A percentile compares a stretch with the other conserved stretches of the same genome.
Conservation (phyloP, 1,140 invertebrate genomes). For the Macrocentrus cingulum region DNA sequence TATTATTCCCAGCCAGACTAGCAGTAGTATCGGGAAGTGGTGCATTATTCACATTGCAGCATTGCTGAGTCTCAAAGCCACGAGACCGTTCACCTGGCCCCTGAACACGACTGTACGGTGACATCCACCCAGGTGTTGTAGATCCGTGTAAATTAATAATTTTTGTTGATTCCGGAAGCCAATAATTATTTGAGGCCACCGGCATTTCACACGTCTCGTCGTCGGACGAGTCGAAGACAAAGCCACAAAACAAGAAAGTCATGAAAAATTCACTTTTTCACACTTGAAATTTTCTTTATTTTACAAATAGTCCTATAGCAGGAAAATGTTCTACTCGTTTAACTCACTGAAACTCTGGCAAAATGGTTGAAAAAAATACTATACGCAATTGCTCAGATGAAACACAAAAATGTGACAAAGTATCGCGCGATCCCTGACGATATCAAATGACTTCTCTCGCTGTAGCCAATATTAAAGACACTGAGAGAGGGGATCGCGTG, state of each 20-base stretch:
- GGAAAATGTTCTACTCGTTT: no score
- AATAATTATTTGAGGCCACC: slow-evolving; percentile 44
- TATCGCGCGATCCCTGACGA: no score
- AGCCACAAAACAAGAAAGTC: slow-evolving; percentile 53
- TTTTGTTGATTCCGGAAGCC: slow-evolving; percentile 44
- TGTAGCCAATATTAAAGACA: no score
- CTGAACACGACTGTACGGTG: slow-evolving; percentile 42
- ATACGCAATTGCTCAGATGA: no score
- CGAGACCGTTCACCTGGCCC: slow-evolving; percentile 11
- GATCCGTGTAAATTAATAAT: slow-evolving; percentile 44
- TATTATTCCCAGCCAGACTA: slow-evolving; percentile 17
- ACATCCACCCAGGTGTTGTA: slow-evolving; percentile 47
- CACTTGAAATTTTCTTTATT: background rate
- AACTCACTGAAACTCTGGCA: no score
- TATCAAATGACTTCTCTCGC: no score
- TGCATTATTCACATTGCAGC: slow-evolving; percentile 9
- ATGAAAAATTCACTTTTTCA: slow-evolving; percentile 37
- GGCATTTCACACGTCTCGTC: slow-evolving; percentile 48
- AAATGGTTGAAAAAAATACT: no score
- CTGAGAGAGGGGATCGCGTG: no score
- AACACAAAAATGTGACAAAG: no score
- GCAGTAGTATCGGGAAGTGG: background rate
- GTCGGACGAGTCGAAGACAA: slow-evolving; percentile 52
- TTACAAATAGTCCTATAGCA: background rate
- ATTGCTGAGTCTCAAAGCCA: slow-evolving; percentile 11